Conservation (phyloP, 2,113 vertebrate genomes). For the Elephantulus edwardii region DNA sequence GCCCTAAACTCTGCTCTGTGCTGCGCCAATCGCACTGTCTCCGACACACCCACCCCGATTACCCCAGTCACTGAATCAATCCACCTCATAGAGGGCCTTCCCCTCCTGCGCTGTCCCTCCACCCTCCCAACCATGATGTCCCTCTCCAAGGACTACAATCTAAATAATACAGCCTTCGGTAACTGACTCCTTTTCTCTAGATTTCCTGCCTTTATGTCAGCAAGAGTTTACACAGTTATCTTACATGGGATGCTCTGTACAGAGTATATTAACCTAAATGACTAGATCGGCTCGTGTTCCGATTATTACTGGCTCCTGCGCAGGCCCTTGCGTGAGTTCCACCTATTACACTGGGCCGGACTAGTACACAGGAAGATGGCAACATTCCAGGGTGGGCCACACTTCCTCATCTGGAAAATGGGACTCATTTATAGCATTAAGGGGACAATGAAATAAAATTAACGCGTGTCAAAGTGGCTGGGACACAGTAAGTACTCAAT, state of each 20-base stretch:
- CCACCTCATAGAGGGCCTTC: too few relatives aligned
- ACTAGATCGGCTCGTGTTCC: neutral
- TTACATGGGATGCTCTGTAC: neutral
- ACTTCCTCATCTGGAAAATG: slow-evolving; percentile 1
- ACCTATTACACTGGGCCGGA: neutral
- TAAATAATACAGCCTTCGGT: neutral
- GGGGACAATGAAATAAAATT: neutral
- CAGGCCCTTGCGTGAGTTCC: neutral
- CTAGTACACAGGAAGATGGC: neutral
- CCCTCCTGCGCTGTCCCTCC: neutral
- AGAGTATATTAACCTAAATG: neutral
- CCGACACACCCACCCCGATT: too few relatives aligned
- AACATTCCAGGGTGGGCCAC: neutral
- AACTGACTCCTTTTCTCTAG: neutral
- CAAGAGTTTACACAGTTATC: neutral
- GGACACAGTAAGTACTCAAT: neutral
- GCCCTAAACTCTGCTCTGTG: too few relatives aligned
- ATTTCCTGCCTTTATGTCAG: neutral
- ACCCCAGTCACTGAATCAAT: too few relatives aligned
- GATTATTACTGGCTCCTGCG: neutral
- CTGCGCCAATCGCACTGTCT: too few relatives aligned
- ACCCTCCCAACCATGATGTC: too few relatives aligned
- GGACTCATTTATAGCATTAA: neutral
- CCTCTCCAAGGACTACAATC: too few relatives aligned
- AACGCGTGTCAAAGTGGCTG: neutral